Conservation (phyloP, 2,797 vertebrate species). For the Notamacropus eugenii region DNA sequence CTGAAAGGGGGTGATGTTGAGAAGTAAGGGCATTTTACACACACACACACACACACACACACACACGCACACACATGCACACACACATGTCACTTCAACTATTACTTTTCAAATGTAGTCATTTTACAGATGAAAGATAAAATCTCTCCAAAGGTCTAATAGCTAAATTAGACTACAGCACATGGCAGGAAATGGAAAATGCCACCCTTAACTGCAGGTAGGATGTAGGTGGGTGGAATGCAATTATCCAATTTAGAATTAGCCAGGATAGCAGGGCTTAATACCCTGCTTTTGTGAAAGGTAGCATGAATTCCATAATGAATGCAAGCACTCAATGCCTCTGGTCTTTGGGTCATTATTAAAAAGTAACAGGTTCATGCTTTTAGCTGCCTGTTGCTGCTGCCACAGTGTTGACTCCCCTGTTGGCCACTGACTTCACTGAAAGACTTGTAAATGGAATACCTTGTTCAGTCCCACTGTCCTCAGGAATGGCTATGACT, state of each 20-base stretch:
- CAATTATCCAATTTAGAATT: conserved; percentile 46
- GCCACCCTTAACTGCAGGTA: conserved; percentile 2
- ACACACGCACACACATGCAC: too few relatives aligned
- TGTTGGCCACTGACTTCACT: neutral
- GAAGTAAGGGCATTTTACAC: neutral
- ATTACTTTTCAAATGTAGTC: neutral
- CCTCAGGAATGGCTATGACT: neutral
- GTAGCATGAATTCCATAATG: neutral
- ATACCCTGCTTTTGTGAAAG: conserved; percentile 14
- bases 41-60: too few relatives aligned
- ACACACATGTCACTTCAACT: neutral
- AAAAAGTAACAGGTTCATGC: neutral
- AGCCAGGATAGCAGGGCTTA: conserved; percentile 17
- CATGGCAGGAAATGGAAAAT: neutral
- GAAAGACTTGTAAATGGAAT: neutral
- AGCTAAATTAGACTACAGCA: neutral
- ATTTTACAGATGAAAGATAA: neutral
- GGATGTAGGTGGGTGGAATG: conserved; percentile 1
- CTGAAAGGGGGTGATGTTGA: neutral
- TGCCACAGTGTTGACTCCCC: fast-evolving
- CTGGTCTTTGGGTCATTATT: neutral
- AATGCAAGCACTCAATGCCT: neutral
- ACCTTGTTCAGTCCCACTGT: neutral
- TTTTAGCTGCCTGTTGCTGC: neutral
- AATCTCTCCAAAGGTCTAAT: conserved; percentile 7